Evolutionary conservation across 2,888 invertebrate genomes (phyloP).

Genomic region (Miltochrista miniata): DNA sequence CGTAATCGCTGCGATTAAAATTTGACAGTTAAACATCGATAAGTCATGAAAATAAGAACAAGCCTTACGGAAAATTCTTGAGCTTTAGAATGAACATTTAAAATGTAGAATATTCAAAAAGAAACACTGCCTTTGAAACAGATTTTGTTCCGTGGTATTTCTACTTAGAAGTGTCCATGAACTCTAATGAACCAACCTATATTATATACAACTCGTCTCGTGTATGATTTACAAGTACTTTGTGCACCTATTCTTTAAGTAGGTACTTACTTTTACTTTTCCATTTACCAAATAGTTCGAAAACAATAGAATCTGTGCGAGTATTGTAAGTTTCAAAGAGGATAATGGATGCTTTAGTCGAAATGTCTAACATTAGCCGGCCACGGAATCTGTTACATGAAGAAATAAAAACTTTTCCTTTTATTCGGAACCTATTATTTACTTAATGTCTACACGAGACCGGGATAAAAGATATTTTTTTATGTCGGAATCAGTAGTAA

Average conservation of each 20-base stretch:
- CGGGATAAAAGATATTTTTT: slow-evolving; percentile 3
- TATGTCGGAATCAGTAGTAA: no score
- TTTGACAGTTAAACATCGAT: no score
- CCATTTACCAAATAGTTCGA: slow-evolving; percentile 21
- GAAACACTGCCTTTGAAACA: no score
- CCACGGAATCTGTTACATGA: slow-evolving; percentile 29
- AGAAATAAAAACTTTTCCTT: slow-evolving; percentile 25
- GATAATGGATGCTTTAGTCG: slow-evolving; percentile 30
- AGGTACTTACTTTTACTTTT: slow-evolving; percentile 11
- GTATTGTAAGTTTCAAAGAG: slow-evolving; percentile 22
- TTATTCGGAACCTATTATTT: slow-evolving; percentile 17
- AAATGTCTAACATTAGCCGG: slow-evolving; percentile 34
- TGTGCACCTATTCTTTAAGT: slow-evolving; percentile 10
- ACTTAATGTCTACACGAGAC: slow-evolving; percentile 5
- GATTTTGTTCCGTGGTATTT: no score
- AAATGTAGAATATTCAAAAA: no score
- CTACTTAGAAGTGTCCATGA: no score
- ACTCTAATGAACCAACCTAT: no score
- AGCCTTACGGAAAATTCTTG: no score
- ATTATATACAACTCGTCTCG: no score
- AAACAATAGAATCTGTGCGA: slow-evolving; percentile 21
- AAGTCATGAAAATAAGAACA: no score
- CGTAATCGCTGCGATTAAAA: no score
- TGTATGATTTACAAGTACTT: slow-evolving; percentile 5
- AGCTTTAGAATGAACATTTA: no score